These are phyloP conservation scores for Alcedo quadribrachys DNA, from an alignment of 2,797 vertebrate genomes.

Conservation along the genomic window DNA sequence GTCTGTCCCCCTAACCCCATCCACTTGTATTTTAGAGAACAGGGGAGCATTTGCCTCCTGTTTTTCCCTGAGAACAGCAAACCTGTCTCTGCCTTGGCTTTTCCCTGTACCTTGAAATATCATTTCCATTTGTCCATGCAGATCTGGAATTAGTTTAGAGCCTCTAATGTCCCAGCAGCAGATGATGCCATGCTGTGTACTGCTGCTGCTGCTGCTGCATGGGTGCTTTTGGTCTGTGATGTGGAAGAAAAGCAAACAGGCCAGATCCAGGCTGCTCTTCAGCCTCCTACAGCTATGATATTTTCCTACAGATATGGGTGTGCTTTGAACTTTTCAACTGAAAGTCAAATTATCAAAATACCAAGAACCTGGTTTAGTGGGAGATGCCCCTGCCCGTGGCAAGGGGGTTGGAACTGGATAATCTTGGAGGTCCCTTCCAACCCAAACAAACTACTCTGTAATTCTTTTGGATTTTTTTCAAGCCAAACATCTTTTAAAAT, in stretches of 20 bases:
- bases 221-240: neutral
- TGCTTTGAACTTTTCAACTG: neutral
- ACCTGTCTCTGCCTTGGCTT: neutral
- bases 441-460: too few relatives aligned
- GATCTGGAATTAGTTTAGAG: neutral
- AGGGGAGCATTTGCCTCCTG: neutral
- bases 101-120: neutral
- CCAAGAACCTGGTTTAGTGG: too few relatives aligned
- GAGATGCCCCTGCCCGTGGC: too few relatives aligned
- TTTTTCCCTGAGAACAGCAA: neutral
- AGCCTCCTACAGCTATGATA: neutral
- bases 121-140: neutral
- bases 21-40: neutral
- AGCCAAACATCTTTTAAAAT: neutral
- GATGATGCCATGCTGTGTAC: fast-evolving
- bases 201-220: neutral
- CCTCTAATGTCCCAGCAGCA: neutral
- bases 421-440: too few relatives aligned
- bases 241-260: neutral
- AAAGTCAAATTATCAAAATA: neutral
- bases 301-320: neutral
- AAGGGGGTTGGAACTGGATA: too few relatives aligned
- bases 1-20: neutral
- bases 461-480: neutral
- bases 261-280: neutral